Base-by-base conservation (phyloP, 2,888 invertebrate species). In the Exephanes ischioxanthus region DNA sequence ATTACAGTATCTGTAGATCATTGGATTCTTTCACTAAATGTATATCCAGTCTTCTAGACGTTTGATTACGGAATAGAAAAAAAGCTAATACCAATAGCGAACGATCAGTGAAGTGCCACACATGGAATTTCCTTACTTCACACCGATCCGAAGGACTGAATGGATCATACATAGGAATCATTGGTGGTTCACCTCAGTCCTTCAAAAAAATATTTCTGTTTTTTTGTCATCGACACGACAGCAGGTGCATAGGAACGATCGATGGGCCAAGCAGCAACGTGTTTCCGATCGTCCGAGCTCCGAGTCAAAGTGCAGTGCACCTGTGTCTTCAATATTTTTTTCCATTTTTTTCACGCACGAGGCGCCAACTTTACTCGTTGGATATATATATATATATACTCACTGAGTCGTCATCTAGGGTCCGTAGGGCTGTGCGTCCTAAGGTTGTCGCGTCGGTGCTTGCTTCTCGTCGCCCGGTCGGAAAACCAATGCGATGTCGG, bases 391-490 rank as follows among this genome's bases (percentile, higher is more conserved):
- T 75, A 33, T 48, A 30, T 48, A 75, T 75, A 75, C 75, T 75
- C 66, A 66, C 76, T 30, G 19, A 19, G 22, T 30, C 53, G 53
- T 61, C 26, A 61, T 9, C 22, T 71, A 58, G 16, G 11, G 61
- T 63, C 61, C 7, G 33, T 63, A 1, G 33, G 16, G 16, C 19
- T 41, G 41, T 67, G 53, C 26, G 26, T 77, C 22, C 53, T 41
- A 14, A 33, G 72, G 37, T n/a, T 30, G 26, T 61, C 30, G 37
- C 30, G 41, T 9, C 16, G 66, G 16, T 67, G 67, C 51, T 70
- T 77, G 73, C 41, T 37, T 58, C 77, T 81, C 45, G 68, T 53
- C 70, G 77, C 67, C 30, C 76, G 82, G 85, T 79, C 83, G 85
- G 53, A 76, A 85, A 85, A 61, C 72, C 83, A 85, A 82, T 85